Conservation (phyloP, 2,797 vertebrate genomes). For the Chaetodon trifasciatus region DNA sequence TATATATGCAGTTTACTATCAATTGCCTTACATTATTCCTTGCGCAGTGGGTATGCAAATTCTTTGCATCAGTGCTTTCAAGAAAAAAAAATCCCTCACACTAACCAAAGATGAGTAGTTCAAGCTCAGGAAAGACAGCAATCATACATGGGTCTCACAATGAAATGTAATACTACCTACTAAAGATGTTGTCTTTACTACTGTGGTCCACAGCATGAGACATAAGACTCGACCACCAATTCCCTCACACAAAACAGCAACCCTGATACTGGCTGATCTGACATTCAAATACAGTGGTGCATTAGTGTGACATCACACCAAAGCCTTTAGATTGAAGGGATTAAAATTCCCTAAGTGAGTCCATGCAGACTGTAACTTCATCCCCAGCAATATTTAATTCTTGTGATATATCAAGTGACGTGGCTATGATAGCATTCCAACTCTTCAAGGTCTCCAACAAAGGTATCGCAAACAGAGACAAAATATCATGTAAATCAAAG, state of each 20-base stretch:
- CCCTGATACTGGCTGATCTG: conserved; percentile 12
- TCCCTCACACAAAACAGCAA: conserved; percentile 39
- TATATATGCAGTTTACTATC: background rate
- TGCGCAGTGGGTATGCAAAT: background rate
- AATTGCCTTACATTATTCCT: background rate
- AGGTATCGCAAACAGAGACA: conserved; percentile 4
- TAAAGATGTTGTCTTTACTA: background rate
- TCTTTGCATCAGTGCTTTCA: background rate
- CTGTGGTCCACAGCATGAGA: conserved; percentile 5
- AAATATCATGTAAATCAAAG: conserved; percentile 20
- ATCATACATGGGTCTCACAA: background rate
- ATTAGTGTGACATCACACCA: conserved; percentile 54
- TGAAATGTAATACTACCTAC: background rate
- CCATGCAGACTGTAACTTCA: conserved; percentile 42
- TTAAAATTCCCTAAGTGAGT: conserved; percentile 62
- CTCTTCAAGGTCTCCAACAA: conserved; percentile 20
- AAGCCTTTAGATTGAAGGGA: conserved; percentile 61
- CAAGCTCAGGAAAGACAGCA: background rate
- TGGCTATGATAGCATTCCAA: conserved; percentile 4
- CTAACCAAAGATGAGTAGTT: background rate
- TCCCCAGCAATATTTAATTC: conserved; percentile 38
- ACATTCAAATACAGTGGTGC: conserved; percentile 44
- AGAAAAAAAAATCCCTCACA: background rate
- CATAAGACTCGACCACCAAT: conserved; percentile 5
- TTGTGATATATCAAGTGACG: conserved; percentile 34